Evolutionary conservation across 2,797 vertebrate genomes (phyloP).

Genomic region (Hirundo rustica): DNA sequence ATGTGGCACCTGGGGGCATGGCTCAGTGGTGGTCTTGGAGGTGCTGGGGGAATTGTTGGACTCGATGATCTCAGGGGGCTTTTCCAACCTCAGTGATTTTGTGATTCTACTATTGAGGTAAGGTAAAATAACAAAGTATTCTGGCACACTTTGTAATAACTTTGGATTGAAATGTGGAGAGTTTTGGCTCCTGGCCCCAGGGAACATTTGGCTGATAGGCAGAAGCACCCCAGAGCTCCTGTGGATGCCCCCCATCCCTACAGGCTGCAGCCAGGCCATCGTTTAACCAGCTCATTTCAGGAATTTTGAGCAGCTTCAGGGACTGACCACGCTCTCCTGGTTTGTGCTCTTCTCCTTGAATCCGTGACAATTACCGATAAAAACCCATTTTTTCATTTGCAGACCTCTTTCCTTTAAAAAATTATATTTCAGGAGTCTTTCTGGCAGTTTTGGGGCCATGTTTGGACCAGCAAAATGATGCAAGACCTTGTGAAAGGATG

Average conservation of each 20-base stretch:
- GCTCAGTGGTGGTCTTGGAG: neutral
- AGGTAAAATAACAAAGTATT: neutral
- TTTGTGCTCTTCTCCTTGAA: neutral
- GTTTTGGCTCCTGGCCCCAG: neutral
- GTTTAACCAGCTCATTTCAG: rapidly evolving
- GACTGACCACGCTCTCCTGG: neutral
- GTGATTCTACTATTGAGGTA: neutral
- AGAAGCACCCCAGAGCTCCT: neutral
- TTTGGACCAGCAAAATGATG: neutral
- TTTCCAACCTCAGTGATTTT: neutral
- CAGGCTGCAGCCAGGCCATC: neutral
- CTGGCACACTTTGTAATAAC: neutral
- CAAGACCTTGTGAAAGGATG: neutral
- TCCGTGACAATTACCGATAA: no score
- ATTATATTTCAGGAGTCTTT: rapidly evolving
- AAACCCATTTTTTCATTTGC: neutral
- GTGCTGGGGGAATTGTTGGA: neutral
- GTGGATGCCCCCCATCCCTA: neutral
- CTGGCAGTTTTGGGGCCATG: neutral
- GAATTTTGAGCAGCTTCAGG: neutral
- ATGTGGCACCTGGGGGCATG: neutral
- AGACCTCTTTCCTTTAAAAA: neutral
- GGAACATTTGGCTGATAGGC: neutral
- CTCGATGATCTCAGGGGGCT: neutral
- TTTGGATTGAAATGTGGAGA: neutral